Percentiles rank a stretch among this genome's conserved stretches.
Conservation (phyloP, 2,888 invertebrate genomes). For the Pseudanteris insignis region DNA sequence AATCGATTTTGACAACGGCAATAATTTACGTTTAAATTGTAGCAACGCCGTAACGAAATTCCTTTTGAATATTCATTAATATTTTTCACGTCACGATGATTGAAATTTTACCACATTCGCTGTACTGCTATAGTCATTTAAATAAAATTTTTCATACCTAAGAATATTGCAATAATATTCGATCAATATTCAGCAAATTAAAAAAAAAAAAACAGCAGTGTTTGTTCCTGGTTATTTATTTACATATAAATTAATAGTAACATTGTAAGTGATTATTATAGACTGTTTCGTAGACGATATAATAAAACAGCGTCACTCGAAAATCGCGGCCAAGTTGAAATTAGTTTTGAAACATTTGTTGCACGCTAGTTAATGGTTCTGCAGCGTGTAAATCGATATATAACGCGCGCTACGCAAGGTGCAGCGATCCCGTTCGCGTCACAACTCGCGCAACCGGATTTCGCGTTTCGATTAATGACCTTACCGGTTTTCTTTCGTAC, state of each 20-base stretch:
- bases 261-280: constrained; percentile 50
- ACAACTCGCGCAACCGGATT: constrained; percentile 44
- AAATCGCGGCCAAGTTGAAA: constrained; percentile 58
- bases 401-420: constrained; percentile 42
- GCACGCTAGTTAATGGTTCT: constrained; percentile 53
- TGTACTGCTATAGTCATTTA: too few species aligned
- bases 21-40: too few species aligned
- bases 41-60: too few species aligned
- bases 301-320: constrained; percentile 50
- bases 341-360: constrained; percentile 62
- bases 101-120: too few species aligned
- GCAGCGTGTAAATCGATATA: constrained; percentile 50
- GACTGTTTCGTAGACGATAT: constrained; percentile 45
- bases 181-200: too few species aligned
- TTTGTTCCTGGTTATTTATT: too few species aligned
- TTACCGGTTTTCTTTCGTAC: constrained; percentile 32
- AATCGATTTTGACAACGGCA: too few species aligned
- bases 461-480: constrained; percentile 46
- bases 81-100: too few species aligned
- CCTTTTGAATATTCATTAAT: too few species aligned
- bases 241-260: constrained; percentile 29
- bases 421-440: constrained; percentile 38
- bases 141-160: too few species aligned
- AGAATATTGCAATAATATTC: too few species aligned
- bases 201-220: too few species aligned